Evolutionary conservation across 2,797 vertebrate species (phyloP).

Genomic region (Sorex maritimensis): DNA sequence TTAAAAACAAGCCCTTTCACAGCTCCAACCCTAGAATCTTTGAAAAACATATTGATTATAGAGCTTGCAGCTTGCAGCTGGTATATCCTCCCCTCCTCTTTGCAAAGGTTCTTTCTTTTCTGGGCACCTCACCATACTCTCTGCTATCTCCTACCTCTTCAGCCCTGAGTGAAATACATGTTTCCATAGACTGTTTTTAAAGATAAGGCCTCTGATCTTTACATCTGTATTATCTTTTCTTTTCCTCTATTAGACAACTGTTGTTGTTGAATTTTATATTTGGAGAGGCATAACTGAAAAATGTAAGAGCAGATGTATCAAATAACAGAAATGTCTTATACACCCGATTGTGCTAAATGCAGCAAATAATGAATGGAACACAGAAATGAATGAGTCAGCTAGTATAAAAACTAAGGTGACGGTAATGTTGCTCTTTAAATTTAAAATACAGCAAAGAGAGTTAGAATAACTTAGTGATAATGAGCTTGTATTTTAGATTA

Average conservation of each 20-base stretch:
- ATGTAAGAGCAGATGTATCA: background rate
- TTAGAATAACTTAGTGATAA: background rate
- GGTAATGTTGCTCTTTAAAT: background rate
- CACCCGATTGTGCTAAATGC: fast-evolving
- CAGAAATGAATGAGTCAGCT: background rate
- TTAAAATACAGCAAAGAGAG: background rate
- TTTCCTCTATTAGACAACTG: fast-evolving
- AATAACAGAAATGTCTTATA: fast-evolving
- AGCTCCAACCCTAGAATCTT: background rate
- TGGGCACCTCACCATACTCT: fast-evolving
- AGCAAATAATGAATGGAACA: too few species aligned
- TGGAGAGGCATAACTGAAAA: background rate
- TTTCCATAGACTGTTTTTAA: too few species aligned
- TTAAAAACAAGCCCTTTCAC: slow-evolving; percentile 4
- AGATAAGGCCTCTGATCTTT: background rate
- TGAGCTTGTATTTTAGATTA: background rate
- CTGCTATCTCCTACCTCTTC: fast-evolving
- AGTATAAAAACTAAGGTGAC: background rate
- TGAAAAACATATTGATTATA: slow-evolving; percentile 60
- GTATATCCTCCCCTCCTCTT: background rate
- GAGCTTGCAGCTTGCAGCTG: background rate
- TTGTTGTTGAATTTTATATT: background rate
- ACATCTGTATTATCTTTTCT: too few species aligned
- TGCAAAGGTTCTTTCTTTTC: fast-evolving
- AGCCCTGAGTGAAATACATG: fast-evolving